Base-by-base conservation (phyloP, 2,888 invertebrate species). In the Stegophylla sp. region DNA sequence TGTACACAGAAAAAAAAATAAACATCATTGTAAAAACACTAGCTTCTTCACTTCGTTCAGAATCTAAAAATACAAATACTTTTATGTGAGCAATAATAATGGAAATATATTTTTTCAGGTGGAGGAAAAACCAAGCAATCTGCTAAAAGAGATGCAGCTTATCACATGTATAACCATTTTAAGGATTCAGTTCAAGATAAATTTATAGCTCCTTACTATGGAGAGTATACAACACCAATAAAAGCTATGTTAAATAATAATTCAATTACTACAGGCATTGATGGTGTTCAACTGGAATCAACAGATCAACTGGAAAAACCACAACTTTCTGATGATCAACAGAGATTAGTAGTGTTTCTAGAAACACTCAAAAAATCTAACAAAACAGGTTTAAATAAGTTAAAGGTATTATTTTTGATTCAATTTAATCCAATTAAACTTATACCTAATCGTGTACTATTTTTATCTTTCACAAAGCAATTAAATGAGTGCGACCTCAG, bases 41-140 rank as follows among this genome's bases (percentile, higher is more conserved):
- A n/a, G n/a, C n/a, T n/a, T n/a, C n/a, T n/a, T n/a, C n/a, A n/a
- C n/a, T n/a, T n/a, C n/a, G n/a, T n/a, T n/a, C n/a, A n/a, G n/a
- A n/a, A n/a, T n/a, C n/a, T n/a, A n/a, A n/a, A n/a, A n/a, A n/a
- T n/a, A n/a, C n/a, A n/a, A n/a, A n/a, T n/a, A n/a, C n/a, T n/a
- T n/a, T n/a, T n/a, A n/a, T n/a, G n/a, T n/a, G n/a, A n/a, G n/a
- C n/a, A n/a, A n/a, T n/a, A n/a, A n/a, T 69, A 26, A 72, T 56
- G 3, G 12, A 43, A 20, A 56, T 10, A 0, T 17, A 23, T 23
- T 15, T 26, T 0, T 61, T 28, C 13, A 77, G 76, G 76, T 26
- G 76, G 67, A 59, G 76, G 67, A 10, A 77, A 45, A 56, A 77
- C 76, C 10, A 77, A 77, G 45, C 76, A 77, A 67, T 53, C 12